Conservation (phyloP, 2,888 invertebrate species). For the Cephonodes hylas region DNA sequence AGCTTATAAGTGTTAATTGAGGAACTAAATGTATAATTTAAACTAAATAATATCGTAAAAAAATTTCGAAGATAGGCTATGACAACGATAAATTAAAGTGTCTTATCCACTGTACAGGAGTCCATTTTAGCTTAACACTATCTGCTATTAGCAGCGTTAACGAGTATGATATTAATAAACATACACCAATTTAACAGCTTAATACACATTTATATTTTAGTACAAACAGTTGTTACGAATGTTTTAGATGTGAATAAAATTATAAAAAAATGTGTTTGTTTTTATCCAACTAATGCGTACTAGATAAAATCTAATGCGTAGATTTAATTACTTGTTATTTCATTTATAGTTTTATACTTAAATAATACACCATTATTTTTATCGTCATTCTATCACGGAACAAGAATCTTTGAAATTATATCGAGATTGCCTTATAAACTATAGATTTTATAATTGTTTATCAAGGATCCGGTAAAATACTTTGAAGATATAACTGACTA, state of each 20-base stretch:
- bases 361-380: too few relatives aligned
- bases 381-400: too few relatives aligned
- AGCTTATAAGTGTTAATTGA: constrained; percentile 62
- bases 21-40: constrained; percentile 35
- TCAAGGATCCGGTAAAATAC: too few relatives aligned
- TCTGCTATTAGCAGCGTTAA: constrained; percentile 60
- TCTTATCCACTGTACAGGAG: constrained; percentile 52
- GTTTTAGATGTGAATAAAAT: constrained; percentile 80
- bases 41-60: constrained; percentile 33
- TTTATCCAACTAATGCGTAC: too few relatives aligned
- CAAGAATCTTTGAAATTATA: too few relatives aligned
- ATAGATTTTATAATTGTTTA: too few relatives aligned
- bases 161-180: constrained; percentile 55
- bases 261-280: constrained; percentile 50
- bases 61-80: constrained; percentile 41
- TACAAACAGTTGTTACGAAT: constrained; percentile 78
- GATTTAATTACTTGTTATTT: too few relatives aligned
- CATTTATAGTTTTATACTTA: too few relatives aligned
- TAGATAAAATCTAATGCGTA: too few relatives aligned
- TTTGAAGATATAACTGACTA: too few relatives aligned
- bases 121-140: constrained; percentile 68
- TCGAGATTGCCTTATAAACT: too few relatives aligned
- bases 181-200: constrained; percentile 72
- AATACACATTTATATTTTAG: constrained; percentile 79
- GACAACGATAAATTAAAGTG: constrained; percentile 51